Evolutionary conservation across 2,888 invertebrate species (phyloP).

Genomic region (Hipparchia semele): DNA sequence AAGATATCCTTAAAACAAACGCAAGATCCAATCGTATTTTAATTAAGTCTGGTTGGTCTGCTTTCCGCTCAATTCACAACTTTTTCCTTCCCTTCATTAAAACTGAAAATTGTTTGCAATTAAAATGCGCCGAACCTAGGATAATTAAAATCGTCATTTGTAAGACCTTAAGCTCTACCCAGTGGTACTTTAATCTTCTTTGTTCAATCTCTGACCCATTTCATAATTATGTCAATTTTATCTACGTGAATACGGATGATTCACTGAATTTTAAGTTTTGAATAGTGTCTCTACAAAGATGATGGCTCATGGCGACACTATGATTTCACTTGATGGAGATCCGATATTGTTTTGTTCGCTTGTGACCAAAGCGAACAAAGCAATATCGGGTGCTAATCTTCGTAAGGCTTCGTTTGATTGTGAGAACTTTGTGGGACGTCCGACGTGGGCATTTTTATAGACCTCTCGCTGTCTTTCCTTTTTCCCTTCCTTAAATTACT

Average conservation of each 20-base stretch:
- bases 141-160: slow-evolving; percentile 13
- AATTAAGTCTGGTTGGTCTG: slow-evolving; percentile 24
- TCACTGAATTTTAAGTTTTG: not conserved
- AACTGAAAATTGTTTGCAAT: slow-evolving; percentile 33
- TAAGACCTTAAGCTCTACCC: not conserved
- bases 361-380: not conserved
- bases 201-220: slow-evolving; percentile 1
- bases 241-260: not conserved
- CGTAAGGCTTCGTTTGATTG: not conserved
- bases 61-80: not conserved
- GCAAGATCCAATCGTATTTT: slow-evolving; percentile 22
- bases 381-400: too few species aligned
- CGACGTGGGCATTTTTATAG: too few species aligned
- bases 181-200: slow-evolving; percentile 8
- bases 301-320: too few species aligned
- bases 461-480: too few species aligned
- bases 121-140: slow-evolving; percentile 20
- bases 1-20: slow-evolving; percentile 10
- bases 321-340: not conserved
- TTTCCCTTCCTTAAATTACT: too few species aligned
- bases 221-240: not conserved
- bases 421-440: too few species aligned
- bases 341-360: too few species aligned
- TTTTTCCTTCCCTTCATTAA: slow-evolving; percentile 33
- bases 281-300: not conserved